Evolutionary conservation across 2,797 vertebrate species (phyloP).

Genomic region (Pangasius krempfi): DNA sequence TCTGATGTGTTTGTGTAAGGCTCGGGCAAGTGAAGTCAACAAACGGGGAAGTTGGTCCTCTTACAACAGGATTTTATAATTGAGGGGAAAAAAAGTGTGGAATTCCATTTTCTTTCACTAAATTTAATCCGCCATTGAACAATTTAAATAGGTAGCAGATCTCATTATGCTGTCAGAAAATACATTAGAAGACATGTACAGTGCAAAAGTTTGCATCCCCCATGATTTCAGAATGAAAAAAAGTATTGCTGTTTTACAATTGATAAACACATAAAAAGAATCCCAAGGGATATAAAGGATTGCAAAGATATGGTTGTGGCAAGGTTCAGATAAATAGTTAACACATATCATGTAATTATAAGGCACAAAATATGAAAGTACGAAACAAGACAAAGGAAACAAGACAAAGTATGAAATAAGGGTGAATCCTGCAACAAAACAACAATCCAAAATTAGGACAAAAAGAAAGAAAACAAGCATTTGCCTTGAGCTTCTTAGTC

Average conservation of each 20-base stretch:
- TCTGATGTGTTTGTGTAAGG: neutral
- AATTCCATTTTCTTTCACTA: neutral
- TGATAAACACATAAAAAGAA: neutral
- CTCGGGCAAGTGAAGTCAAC: neutral
- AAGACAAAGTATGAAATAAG: neutral
- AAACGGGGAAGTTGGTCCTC: neutral
- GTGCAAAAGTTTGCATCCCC: neutral
- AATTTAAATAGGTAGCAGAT: neutral
- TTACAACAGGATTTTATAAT: neutral
- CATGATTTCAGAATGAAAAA: neutral
- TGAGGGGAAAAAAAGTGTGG: neutral
- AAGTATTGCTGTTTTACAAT: neutral
- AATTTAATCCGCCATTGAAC: neutral
- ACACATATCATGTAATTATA: neutral
- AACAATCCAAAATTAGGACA: neutral
- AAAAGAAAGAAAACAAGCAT: neutral
- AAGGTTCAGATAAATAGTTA: neutral
- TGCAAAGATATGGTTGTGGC: neutral
- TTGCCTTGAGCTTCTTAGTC: neutral
- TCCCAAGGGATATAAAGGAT: neutral
- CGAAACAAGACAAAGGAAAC: neutral
- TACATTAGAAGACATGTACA: neutral
- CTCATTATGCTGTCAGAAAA: neutral
- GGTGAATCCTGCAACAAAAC: neutral
- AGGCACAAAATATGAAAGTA: neutral